Evolutionary conservation across 2,888 invertebrate genomes (phyloP), one percentile per base, ranked within the genome.

Genomic region (Pseudococcus jackbeardsleyi): DNA sequence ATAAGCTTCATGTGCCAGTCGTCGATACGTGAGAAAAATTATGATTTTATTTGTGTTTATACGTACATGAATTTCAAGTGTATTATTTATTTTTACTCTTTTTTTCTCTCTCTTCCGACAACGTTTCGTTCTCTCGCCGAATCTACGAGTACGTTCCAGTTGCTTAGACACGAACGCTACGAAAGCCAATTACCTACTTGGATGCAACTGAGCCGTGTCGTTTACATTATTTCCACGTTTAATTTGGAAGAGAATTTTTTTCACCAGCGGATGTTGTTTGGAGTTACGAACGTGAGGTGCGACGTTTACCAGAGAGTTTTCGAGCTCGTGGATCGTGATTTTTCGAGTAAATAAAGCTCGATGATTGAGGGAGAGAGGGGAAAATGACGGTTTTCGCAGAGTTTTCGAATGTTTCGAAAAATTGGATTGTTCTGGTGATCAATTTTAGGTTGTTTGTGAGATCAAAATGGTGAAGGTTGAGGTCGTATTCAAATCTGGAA

Each of bases 181-280:
- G 64, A 64, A 64, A 64, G 64, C 64, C 64, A 64, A 64, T 64
- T 64, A 64, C 64, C 64, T 22, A 9, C 64, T 64, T 64, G 22
- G 64, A 22, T 64, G 22, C 64, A 64, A 64, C 64, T 22, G 19
- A 64, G 19, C 64, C 64, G 64, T 64, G 64, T 64, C 64, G 64
- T 64, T 64, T 64, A 64, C 64, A 64, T 64, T 64, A 64, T 64
- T 64, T 64, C 22, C 64, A 64, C 64, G 64, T 64, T 64, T 64
- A 64, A 64, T 64, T 64, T 64, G 8, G 22, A 22, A 8, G 4
- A 50, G 22, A 22, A 22, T 22, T 64, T 64, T 64, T 22, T 50
- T 50, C 50, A 17, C 15, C 5, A 15, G 17, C 50, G 50, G 50
- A 50, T 50, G 50, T 50, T 50, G 50, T 50, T 50, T 50, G 17